Base-by-base conservation (phyloP, 2,113 vertebrate genomes). In the Serinus canaria region DNA sequence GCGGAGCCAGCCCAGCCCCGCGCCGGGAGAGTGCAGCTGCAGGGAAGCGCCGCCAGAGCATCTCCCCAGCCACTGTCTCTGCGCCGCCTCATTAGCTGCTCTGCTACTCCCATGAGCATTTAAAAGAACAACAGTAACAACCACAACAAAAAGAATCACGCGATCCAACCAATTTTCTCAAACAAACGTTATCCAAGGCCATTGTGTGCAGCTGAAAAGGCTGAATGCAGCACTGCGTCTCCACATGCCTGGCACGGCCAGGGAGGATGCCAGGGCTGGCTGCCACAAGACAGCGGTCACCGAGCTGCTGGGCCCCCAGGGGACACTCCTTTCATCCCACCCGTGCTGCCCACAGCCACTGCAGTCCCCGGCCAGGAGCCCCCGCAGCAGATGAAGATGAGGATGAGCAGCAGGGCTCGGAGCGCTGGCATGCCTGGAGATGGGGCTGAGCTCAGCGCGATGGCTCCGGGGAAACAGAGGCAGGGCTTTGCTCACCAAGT, bases 31-130 rank as follows among this genome's bases (percentile, higher is more conserved):
- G 33, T 1, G 6, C 91, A 86, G 83, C 93, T 66, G 86, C 3
- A 3, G 58, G 75, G 75, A 70, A 16, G n/a, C 0, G 2, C 49
- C 49, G 41, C 28, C 17, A 59, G 41, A 35, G 19, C 4, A 3
- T 50, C 56, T 92, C 85, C 73, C 62, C 83, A 72, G 89, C 4
- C 14, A 53, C 68, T 16, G 69, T 14, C 83, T 92, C 31, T 4
- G 10, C 1, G 0, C 81, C 2, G 20, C 83, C 60, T 92, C 83
- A 52, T 93, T 89, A 94, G n/a, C 91, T 60, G 83, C 89, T 95
- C 87, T 18, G 84, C 83, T 91, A 31, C 62, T 96, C 92, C 91
- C 77, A 24, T 6, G 66, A 82, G 83, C 73, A 20, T 91, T 94
- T 37, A 22, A 79, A 91, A 81, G 59, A 96, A 90, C 70, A 94